Evolutionary conservation across 2,797 vertebrate species (phyloP).

Genomic region (Scarus forsteni): DNA sequence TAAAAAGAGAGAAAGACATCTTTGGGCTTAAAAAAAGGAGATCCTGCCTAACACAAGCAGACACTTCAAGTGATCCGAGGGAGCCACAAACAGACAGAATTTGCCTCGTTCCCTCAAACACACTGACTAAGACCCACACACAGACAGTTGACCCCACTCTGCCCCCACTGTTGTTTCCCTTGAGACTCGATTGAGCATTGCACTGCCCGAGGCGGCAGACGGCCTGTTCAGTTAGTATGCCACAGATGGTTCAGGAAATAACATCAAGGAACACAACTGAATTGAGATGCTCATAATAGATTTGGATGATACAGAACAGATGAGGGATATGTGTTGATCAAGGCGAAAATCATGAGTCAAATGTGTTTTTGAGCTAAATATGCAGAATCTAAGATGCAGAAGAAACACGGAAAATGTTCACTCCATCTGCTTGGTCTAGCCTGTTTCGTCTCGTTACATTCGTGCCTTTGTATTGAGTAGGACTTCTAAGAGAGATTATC

Average conservation of each 20-base stretch:
- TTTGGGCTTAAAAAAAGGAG: not conserved
- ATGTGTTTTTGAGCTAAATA: too few relatives aligned
- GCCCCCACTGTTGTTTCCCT: conserved; percentile 24
- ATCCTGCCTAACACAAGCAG: not conserved
- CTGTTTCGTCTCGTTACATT: too few relatives aligned
- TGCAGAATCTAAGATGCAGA: too few relatives aligned
- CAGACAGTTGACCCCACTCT: conserved; percentile 30
- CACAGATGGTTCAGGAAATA: conserved; percentile 31
- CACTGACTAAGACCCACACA: conserved; percentile 19
- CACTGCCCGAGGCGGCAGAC: conserved; percentile 34
- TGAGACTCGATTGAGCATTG: conserved; percentile 3
- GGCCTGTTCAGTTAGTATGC: conserved; percentile 20
- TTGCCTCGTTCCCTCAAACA: conserved; percentile 13
- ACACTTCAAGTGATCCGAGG: conserved; percentile 1
- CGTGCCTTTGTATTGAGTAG: too few relatives aligned
- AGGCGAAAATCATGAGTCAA: too few relatives aligned
- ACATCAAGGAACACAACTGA: conserved; percentile 2
- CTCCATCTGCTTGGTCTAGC: too few relatives aligned
- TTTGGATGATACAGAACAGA: not conserved
- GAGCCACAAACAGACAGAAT: conserved; percentile 21
- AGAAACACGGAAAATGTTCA: too few relatives aligned
- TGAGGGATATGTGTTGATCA: not conserved
- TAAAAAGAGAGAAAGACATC: not conserved
- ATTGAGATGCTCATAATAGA: not conserved
- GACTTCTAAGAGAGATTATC: too few relatives aligned